Percentiles rank a stretch among this genome's conserved stretches.
phyloP scores from a whole-genome alignment of 2,888 invertebrate genomes.

The Willowsia nigromaculata region DNA sequence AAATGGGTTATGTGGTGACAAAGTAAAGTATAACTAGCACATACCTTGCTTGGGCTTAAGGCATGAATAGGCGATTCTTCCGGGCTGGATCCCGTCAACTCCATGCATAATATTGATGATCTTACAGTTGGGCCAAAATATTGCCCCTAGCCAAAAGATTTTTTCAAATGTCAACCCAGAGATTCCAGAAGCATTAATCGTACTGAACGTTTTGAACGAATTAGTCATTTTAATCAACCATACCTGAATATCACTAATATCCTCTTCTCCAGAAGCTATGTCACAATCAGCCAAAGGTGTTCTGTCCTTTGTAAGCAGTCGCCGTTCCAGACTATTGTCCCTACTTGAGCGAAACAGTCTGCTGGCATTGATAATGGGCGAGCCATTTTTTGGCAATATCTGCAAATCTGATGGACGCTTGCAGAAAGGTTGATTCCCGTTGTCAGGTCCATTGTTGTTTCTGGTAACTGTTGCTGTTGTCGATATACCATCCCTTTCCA shows the following conservation, averaged over 20 bases:
- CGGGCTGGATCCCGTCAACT: slow-evolving; percentile 56
- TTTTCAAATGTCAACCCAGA: too few species aligned
- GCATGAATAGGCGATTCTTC: slow-evolving; percentile 65
- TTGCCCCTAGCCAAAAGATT: slow-evolving; percentile 71
- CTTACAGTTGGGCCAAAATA: slow-evolving; percentile 73
- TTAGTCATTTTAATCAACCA: not conserved
- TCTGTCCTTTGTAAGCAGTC: slow-evolving; percentile 44
- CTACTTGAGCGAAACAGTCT: slow-evolving; percentile 30
- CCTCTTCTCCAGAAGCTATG: slow-evolving; percentile 81
- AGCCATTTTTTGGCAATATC: slow-evolving; percentile 39
- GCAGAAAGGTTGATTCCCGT: slow-evolving; percentile 27
- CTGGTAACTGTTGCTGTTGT: not conserved
- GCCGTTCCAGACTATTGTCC: slow-evolving; percentile 56
- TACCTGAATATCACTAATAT: slow-evolving; percentile 80
- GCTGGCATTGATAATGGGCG: not conserved
- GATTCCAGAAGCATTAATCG: too few species aligned
- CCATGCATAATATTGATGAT: slow-evolving; percentile 50
- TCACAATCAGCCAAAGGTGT: slow-evolving; percentile 79
- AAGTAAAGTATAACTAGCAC: not conserved
- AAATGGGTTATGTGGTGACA: not conserved
- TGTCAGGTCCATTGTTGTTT: not conserved
- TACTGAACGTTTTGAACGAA: too few species aligned
- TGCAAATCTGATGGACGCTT: slow-evolving; percentile 63
- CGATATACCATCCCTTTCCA: too few species aligned
- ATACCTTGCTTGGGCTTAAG: slow-evolving; percentile 16